These are phyloP conservation scores for Cairina moschata DNA, from an alignment of 2,113 vertebrate genomes.

Conservation along the genomic window DNA sequence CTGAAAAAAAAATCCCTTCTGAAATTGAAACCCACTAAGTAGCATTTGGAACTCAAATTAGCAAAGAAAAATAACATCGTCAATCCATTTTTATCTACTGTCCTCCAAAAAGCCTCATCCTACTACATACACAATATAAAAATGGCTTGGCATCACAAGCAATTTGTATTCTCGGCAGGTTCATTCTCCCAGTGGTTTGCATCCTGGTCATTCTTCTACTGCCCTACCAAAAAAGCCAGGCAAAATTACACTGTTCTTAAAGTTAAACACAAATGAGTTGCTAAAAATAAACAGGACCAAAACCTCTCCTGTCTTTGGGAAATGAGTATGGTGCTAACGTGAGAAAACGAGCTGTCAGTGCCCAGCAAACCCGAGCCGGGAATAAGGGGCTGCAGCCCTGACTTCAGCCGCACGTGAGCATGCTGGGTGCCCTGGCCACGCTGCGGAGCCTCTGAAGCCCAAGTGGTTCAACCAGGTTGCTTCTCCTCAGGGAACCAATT, in stretches of 20 bases:
- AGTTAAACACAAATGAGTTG: neutral
- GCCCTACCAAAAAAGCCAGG: neutral
- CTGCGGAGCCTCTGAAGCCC: neutral
- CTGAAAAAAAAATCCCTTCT: neutral
- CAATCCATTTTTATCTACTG: neutral
- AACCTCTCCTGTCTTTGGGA: neutral
- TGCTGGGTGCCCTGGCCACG: neutral
- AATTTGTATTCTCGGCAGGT: neutral
- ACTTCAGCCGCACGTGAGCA: neutral
- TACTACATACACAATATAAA: neutral
- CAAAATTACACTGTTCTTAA: neutral
- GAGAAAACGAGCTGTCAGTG: neutral
- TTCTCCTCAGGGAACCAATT: constrained; percentile 42
- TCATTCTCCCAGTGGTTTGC: no score
- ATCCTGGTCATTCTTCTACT: neutral
- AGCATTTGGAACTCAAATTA: neutral
- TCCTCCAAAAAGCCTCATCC: neutral
- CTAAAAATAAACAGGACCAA: neutral
- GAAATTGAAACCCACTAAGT: neutral
- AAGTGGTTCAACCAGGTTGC: neutral
- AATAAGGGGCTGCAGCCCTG: neutral
- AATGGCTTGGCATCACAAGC: neutral
- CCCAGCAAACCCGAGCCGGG: neutral
- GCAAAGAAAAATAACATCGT: neutral
- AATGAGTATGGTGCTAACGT: neutral